Evolutionary conservation across 2,888 invertebrate genomes (phyloP).

Genomic region (Platycnemis pennipes): DNA sequence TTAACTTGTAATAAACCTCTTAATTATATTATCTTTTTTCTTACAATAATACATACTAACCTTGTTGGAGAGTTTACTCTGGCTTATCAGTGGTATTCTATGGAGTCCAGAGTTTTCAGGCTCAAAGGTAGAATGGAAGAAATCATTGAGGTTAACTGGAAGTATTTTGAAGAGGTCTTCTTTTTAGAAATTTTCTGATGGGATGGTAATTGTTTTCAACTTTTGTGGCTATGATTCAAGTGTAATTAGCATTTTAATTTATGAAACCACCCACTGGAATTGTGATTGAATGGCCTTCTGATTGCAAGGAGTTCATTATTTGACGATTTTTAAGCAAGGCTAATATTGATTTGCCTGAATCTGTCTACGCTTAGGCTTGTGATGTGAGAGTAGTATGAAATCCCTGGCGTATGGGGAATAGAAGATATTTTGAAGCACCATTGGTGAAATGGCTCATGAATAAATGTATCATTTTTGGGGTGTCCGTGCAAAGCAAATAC

Average conservation of each 20-base stretch:
- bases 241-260: not conserved
- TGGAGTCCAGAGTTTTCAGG: not conserved
- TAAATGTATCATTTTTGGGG: not conserved
- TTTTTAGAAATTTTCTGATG: not conserved
- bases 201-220: not conserved
- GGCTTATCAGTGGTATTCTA: not conserved
- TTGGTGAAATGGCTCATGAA: not conserved
- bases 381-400: not conserved
- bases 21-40: slow-evolving; percentile 58
- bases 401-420: not conserved
- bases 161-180: not conserved
- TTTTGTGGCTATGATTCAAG: not conserved
- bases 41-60: not conserved
- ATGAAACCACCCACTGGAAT: not conserved
- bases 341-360: not conserved
- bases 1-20: slow-evolving; percentile 67
- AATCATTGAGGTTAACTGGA: not conserved
- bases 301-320: not conserved
- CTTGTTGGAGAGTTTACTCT: not conserved
- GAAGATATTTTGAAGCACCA: not conserved
- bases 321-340: not conserved
- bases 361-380: not conserved
- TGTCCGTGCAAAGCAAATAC: not conserved
- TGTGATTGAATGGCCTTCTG: slow-evolving; percentile 15
- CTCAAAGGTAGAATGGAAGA: not conserved